Conservation (phyloP, 2,797 vertebrate genomes). For the Cichlasoma orientale region DNA sequence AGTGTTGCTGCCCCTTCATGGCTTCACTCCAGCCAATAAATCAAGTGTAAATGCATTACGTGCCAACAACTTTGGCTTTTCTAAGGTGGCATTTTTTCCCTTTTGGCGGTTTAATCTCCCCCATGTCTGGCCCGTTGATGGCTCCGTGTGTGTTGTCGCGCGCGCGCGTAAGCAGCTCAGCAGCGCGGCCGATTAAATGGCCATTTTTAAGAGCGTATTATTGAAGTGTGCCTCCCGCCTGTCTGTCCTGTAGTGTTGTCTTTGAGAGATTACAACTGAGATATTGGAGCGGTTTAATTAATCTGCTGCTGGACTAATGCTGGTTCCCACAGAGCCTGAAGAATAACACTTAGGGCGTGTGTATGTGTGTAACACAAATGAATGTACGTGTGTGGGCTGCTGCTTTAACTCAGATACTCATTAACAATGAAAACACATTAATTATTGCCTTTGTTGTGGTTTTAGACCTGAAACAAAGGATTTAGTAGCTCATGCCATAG, state of each 20-base stretch:
- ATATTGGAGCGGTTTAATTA: conserved; percentile 78
- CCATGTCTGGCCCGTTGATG: conserved; percentile 31
- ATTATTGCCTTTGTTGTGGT: conserved; percentile 8
- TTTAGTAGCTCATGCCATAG: background rate
- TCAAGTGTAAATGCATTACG: conserved; percentile 64
- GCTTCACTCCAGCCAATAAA: conserved; percentile 65
- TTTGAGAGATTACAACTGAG: conserved; percentile 69
- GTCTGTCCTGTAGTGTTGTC: conserved; percentile 73
- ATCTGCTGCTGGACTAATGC: conserved; percentile 66
- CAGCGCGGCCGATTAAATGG: conserved; percentile 64
- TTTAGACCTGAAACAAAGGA: conserved; percentile 26
- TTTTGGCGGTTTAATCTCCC: conserved; percentile 66
- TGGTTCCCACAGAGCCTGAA: conserved; percentile 69
- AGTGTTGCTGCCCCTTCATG: conserved; percentile 23
- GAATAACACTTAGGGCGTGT: conserved; percentile 52
- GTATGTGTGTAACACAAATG: conserved; percentile 28
- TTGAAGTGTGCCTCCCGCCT: conserved; percentile 69
- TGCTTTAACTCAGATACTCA: conserved; percentile 32
- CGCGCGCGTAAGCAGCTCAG: conserved; percentile 55
- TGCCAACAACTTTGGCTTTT: conserved; percentile 62
- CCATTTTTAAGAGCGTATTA: conserved; percentile 72
- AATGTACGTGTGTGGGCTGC: conserved; percentile 34
- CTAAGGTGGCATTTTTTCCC: conserved; percentile 69
- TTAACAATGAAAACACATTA: conserved; percentile 49
- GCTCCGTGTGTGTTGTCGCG: conserved; percentile 45